Evolutionary conservation across 2,797 vertebrate genomes (phyloP).

Genomic region (Spinibarbus caldwelli): DNA sequence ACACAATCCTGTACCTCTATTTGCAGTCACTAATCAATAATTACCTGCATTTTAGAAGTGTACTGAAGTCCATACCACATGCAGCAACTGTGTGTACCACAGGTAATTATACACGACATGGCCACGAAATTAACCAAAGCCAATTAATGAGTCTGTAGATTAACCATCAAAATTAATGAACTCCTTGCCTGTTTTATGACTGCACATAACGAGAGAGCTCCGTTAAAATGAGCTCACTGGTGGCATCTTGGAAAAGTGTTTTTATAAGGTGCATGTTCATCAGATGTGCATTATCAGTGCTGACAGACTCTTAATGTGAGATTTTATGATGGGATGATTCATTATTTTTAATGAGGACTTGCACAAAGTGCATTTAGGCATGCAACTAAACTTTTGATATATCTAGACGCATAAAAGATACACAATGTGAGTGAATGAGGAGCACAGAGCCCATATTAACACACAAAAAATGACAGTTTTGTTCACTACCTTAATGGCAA

Average conservation of each 20-base stretch:
- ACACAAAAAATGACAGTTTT: not conserved
- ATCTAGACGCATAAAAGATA: not conserved
- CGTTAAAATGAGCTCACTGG: not conserved
- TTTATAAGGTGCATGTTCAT: conserved; percentile 6
- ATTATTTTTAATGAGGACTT: not conserved
- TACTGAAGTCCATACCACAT: not conserved
- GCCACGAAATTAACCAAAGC: conserved; percentile 17
- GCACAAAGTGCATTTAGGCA: not conserved
- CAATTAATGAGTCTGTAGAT: conserved; percentile 34
- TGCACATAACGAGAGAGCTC: not conserved
- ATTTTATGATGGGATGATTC: conserved; percentile 1
- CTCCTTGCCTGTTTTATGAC: conserved; percentile 11
- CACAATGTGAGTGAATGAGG: not conserved
- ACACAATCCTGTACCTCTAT: not conserved
- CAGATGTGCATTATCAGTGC: not conserved
- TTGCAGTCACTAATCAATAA: not conserved
- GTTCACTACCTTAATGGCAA: not conserved
- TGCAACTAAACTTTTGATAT: not conserved
- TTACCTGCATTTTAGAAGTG: conserved; percentile 11
- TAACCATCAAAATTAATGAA: conserved; percentile 33
- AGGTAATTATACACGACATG: conserved; percentile 19
- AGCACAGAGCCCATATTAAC: not conserved
- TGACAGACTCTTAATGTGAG: not conserved
- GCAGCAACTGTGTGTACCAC: not conserved
- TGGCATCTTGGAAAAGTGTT: conserved; percentile 10